Evolutionary conservation across 2,797 vertebrate species (phyloP), one percentile per base, ranked within the genome.

Genomic region (Propithecus perrieri): DNA sequence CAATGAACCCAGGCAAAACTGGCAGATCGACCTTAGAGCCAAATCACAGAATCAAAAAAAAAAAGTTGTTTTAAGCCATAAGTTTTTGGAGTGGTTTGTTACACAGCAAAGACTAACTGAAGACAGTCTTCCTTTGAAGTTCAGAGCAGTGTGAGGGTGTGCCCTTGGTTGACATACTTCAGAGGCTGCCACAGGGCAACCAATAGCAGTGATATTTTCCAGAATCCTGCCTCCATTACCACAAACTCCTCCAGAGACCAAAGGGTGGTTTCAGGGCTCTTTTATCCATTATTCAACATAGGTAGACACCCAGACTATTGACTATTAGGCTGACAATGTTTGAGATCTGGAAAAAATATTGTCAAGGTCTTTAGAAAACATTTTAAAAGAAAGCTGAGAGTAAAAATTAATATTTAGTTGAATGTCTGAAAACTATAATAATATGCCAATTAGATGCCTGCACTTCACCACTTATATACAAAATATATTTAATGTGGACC

Each of bases 361-460:
- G 13, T 35, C 43, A 1, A 43, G 38, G 30, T 46, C 17, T 57
- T 85, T 13, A 18, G 30, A 63, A 48, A 61, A 10, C 65, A 28
- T 75, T 75, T 87, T 35, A 50, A 86, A 85, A 50, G 38, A 67
- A 76, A 65, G 63, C 10, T 69, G 2, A 85, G 69, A 65, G 76
- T 78, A 17, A 43, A 91, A 97, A 65, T 74, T 72, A 79, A 80
- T 81, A 94, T 43, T 69, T 96, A 53, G 30, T 41, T 87, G 75
- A 80, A 80, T 30, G 13, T 92, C 69, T 92, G 65, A 24, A 11
- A 92, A 92, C 88, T 85, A 22, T 33, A 89, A 35, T 69, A 53
- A 38, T 14, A 33, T 74, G 53, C 50, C 43, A 85, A 57, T 22
- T 78, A 57, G 13, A 80, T 87, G n/a, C 26, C 72, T 89, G 7